These are phyloP conservation scores for Drosophila mimetica DNA, from an alignment of 2,888 invertebrate species.

Conservation along the genomic window DNA sequence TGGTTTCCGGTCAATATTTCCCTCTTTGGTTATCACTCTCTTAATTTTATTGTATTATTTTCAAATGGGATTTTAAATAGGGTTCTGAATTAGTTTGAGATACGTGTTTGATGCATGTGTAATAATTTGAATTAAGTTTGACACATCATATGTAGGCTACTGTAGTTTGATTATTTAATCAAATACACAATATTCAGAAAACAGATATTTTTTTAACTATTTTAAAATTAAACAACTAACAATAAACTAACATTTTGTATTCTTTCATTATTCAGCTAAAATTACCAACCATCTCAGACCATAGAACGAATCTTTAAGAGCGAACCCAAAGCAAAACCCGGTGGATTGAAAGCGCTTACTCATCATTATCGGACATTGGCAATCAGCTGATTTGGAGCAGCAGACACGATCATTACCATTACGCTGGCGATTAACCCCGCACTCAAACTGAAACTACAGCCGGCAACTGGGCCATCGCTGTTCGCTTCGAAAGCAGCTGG, in stretches of 20 bases:
- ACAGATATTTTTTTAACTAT: too few relatives aligned
- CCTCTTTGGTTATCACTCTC: background rate
- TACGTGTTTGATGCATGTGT: background rate
- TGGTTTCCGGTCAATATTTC: too few relatives aligned
- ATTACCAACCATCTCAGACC: background rate
- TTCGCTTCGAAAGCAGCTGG: constrained; percentile 54
- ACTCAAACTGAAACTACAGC: constrained; percentile 43
- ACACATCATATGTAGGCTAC: background rate
- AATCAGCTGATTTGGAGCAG: constrained; percentile 67
- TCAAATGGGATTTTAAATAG: background rate
- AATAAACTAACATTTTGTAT: background rate
- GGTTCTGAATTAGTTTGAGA: background rate
- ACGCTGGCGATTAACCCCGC: constrained; percentile 68
- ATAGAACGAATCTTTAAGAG: background rate
- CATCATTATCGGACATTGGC: constrained; percentile 67
- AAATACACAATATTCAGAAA: too few relatives aligned
- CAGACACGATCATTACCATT: constrained; percentile 58
- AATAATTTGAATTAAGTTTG: background rate
- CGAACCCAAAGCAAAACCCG: background rate
- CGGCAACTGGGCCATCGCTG: constrained; percentile 55
- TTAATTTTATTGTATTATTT: constrained; percentile 1
- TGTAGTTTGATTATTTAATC: too few relatives aligned
- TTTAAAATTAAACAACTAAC: too few relatives aligned
- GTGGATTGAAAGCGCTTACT: constrained; percentile 61
- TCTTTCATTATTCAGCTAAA: too few relatives aligned